Evolutionary conservation across 2,113 vertebrate species (phyloP), one percentile per base, ranked within the genome.

Genomic region (Nycticorax nycticorax): DNA sequence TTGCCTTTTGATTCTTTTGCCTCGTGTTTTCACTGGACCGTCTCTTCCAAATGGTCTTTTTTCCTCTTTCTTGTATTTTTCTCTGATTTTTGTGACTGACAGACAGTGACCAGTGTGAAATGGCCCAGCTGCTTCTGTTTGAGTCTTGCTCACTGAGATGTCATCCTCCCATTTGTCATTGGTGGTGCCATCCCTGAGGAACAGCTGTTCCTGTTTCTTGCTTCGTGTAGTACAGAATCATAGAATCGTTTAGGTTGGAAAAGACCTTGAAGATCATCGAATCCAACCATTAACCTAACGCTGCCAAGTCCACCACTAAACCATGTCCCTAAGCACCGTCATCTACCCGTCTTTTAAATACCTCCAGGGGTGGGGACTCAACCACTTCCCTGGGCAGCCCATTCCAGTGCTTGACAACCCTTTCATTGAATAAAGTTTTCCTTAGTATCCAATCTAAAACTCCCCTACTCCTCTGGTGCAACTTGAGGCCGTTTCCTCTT

Each of bases 101-200:
- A 66, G 45, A 32, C 35, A 74, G 50, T 71, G 62, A 75, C 37
- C 50, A 68, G 18, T 53, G 48, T 81, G 43, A 92, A 92, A 67
- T 64, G n/a, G 37, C 73, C 60, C 56, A 81, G 69, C 35, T 95
- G 56, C 43, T 93, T 84, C 41, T 77, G 27, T 66, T 86, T 88
- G 72, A 84, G 63, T 76, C 63, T 47, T 93, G 50, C 16, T 92
- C 26, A n/a, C 33, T 76, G 76, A 69, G 52, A 19, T 86, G 32
- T 67, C 75, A 50, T 62, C 52, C 16, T 94, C 52, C 30, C 16
- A 3, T 95, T 95, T 89, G 52, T 92, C 50, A 63, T 62, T 1
- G 0, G 20, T 62, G 19, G 23, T 32, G 76, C 21, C 8, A 3
- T 77, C 63, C 37, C 41, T 1, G 0, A 52, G 23, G 63, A 92